Conservation (phyloP, 2,797 vertebrate genomes). For the Halcyon badia region DNA sequence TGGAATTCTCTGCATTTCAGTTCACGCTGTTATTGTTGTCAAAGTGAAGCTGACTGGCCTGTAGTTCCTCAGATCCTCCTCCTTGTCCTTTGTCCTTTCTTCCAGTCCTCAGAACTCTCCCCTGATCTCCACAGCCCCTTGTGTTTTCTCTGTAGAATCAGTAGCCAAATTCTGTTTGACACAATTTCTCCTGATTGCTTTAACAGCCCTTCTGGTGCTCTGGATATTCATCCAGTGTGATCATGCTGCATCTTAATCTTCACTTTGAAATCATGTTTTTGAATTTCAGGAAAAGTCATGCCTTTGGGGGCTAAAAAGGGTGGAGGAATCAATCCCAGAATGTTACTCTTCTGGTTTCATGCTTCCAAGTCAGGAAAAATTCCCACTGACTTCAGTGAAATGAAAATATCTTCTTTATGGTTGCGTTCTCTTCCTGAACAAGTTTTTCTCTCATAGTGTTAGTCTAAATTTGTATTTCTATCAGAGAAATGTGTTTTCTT, state of each 20-base stretch:
- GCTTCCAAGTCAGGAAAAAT: not conserved
- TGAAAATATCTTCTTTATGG: not conserved
- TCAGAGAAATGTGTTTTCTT: not conserved
- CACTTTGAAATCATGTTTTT: not conserved
- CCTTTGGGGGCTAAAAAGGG: not conserved
- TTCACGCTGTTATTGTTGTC: not conserved
- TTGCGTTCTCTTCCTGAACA: not conserved
- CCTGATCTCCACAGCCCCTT: not conserved
- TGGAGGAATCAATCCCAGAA: not conserved
- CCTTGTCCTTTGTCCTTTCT: not conserved
- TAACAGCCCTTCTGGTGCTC: not conserved
- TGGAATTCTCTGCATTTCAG: not conserved
- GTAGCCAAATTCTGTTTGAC: not conserved
- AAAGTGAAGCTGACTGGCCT: not conserved
- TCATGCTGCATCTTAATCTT: not conserved
- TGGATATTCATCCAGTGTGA: not conserved
- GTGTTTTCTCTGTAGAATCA: not conserved
- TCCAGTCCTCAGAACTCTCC: not conserved
- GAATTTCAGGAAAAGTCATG: not conserved
- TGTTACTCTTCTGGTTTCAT: not conserved
- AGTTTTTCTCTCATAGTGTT: not conserved
- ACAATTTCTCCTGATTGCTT: not conserved
- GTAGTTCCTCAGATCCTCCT: not conserved
- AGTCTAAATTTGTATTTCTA: not conserved
- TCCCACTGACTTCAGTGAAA: not conserved